These are phyloP conservation scores for Rhombomys opimus DNA, from an alignment of 2,113 vertebrate genomes.

Conservation along the genomic window DNA sequence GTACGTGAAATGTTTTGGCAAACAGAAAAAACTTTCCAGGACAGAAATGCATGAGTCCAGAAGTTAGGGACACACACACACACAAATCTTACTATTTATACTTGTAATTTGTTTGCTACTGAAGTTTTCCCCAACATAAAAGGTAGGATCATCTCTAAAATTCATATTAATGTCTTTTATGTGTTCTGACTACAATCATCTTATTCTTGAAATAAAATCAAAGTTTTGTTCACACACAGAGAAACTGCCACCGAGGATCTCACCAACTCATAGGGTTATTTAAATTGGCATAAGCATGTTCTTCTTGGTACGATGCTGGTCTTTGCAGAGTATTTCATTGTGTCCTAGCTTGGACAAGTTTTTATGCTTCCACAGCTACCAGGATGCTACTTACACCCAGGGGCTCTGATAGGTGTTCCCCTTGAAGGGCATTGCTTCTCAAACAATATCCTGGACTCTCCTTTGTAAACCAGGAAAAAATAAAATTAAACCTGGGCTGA, in stretches of 20 bases:
- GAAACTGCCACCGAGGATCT: not conserved
- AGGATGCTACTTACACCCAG: not conserved
- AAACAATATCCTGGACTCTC: not conserved
- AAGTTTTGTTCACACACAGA: not conserved
- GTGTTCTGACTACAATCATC: not conserved
- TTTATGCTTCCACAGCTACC: not conserved
- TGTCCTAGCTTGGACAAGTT: not conserved
- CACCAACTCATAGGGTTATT: not conserved
- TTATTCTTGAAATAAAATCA: slow-evolving; percentile 8
- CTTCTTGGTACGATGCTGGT: not conserved
- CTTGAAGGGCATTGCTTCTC: slow-evolving; percentile 23
- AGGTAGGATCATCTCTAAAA: not conserved
- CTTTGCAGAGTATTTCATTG: not conserved
- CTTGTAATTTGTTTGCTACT: slow-evolving; percentile 13
- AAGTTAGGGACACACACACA: not conserved
- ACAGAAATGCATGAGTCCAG: not conserved
- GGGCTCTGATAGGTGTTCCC: not conserved
- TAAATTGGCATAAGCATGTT: not conserved
- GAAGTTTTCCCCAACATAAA: not conserved
- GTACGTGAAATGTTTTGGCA: not conserved
- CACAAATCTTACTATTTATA: not conserved
- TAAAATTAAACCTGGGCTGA: slow-evolving; percentile 50
- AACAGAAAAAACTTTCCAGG: not conserved
- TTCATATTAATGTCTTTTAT: not conserved
- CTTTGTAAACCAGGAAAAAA: slow-evolving; percentile 51